Base-by-base conservation (phyloP, 2,113 vertebrate species). In the Nothoprocta pentlandii region DNA sequence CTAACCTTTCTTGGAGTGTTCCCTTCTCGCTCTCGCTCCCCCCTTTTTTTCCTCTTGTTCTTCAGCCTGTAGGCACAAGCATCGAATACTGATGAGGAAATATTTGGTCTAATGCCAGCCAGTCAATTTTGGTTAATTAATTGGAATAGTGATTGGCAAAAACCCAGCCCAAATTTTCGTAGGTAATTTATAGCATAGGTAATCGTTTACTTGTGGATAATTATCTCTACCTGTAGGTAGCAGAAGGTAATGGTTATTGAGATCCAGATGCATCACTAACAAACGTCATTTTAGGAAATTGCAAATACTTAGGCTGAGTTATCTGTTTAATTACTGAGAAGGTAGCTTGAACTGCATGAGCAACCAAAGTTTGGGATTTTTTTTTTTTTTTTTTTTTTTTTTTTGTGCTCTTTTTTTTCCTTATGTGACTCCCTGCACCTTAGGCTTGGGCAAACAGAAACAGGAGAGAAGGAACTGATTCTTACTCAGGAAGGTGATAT, bases 121-220 rank as follows among this genome's bases (percentile, higher is more conserved):
- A 96, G 93, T 92, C 93, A 92, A 96, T 96, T 90, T 96, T 88
- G 93, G 89, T 90, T 97, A 98, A 98, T 98, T 97, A 97, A 96
- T 96, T 97, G 94, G 92, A 96, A 97, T 89, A 88, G 73, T 96
- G 96, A 97, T 93, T 97, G 97, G 97, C 95, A 97, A 97, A 96
- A 97, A 47, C 95, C 91, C 96, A 97, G 96, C 77, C 92, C 91
- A 94, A 96, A 97, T 96, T 97, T 97, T 96, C 96, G 90, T 96
- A 97, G 96, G 92, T 97, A 92, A 97, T 96, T 97, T 97, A 96
- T 96, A 92, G 92, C 85, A 83, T 87, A 94, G 93, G 87, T 96
- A 97, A 97, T 95, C 84, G 69, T 97, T 94, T 97, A 91, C 95
- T 93, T 1, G 44, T 87, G 85, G 93, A 92, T 97, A 97, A 97